Percentiles rank a stretch among this genome's conserved stretches.
Evolutionary conservation across 2,113 vertebrate genomes (phyloP).

Genomic region (Laticauda colubrina): DNA sequence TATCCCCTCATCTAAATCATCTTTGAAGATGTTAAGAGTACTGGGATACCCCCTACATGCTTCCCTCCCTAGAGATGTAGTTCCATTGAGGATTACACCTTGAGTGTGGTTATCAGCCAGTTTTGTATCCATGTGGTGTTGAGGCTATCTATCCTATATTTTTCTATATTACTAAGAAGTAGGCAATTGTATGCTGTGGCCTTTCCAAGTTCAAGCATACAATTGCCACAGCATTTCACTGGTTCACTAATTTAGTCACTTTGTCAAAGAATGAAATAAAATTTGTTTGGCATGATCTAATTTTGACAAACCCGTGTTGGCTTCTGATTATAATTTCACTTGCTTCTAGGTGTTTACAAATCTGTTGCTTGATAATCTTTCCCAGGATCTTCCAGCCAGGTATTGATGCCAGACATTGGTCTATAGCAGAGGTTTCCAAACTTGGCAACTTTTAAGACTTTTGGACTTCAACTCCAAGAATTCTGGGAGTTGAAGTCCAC

Average conservation of each 20-base stretch:
- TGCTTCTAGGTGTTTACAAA: neutral
- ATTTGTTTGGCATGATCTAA: neutral
- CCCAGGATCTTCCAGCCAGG: neutral
- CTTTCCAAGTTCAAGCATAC: neutral
- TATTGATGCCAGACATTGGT: neutral
- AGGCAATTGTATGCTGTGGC: neutral
- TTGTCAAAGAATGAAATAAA: neutral
- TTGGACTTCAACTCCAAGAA: too few relatives aligned
- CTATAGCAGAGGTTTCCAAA: neutral
- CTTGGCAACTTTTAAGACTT: too few relatives aligned
- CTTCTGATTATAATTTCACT: neutral
- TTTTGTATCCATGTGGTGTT: neutral
- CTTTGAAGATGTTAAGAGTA: neutral
- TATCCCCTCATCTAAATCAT: neutral
- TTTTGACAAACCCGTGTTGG: neutral
- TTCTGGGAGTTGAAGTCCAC: too few relatives aligned
- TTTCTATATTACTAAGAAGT: neutral
- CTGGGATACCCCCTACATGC: neutral
- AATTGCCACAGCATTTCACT: neutral
- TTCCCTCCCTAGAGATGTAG: too few relatives aligned
- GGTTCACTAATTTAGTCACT: neutral
- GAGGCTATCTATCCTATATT: neutral
- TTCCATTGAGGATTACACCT: neutral
- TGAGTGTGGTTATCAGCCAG: neutral
- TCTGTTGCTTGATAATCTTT: neutral